phyloP scores from a whole-genome alignment of 2,797 vertebrate genomes.

The Clarias fuscus region DNA sequence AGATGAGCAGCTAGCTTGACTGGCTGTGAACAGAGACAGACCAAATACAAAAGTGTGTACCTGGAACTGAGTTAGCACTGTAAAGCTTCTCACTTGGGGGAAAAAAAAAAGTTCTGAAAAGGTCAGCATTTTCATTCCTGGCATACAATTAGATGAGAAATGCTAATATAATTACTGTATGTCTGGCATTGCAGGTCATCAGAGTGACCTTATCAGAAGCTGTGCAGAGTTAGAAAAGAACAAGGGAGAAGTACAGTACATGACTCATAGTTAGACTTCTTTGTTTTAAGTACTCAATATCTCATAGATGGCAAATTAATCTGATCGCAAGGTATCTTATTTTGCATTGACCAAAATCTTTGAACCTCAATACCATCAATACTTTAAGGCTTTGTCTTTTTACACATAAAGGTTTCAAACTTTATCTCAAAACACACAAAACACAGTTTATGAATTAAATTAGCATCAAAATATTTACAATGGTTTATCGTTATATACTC shows the following conservation, averaged over 20 bases:
- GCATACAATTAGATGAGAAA: slow-evolving; percentile 62
- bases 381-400: background rate
- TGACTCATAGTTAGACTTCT: slow-evolving; percentile 37
- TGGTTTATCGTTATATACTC: background rate
- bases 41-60: slow-evolving; percentile 21
- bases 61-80: slow-evolving; percentile 59
- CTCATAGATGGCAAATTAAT: slow-evolving; percentile 19
- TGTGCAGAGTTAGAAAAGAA: slow-evolving; percentile 56
- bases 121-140: slow-evolving; percentile 65
- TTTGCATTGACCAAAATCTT: background rate
- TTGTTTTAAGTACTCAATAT: slow-evolving; percentile 20
- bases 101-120: slow-evolving; percentile 59
- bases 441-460: background rate
- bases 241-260: slow-evolving; percentile 46
- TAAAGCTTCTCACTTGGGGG: slow-evolving; percentile 49
- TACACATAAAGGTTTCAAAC: background rate
- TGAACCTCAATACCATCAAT: background rate
- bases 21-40: slow-evolving; percentile 28
- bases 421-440: background rate
- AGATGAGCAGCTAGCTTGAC: background rate
- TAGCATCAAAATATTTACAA: background rate
- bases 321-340: background rate
- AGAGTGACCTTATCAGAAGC: slow-evolving; percentile 69
- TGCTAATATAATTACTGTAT: slow-evolving; percentile 59
- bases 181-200: slow-evolving; percentile 58